Evolutionary conservation across 1,140 invertebrate species (phyloP), one percentile per base, ranked within the genome.

Genomic region (Penaeus vannamei): DNA sequence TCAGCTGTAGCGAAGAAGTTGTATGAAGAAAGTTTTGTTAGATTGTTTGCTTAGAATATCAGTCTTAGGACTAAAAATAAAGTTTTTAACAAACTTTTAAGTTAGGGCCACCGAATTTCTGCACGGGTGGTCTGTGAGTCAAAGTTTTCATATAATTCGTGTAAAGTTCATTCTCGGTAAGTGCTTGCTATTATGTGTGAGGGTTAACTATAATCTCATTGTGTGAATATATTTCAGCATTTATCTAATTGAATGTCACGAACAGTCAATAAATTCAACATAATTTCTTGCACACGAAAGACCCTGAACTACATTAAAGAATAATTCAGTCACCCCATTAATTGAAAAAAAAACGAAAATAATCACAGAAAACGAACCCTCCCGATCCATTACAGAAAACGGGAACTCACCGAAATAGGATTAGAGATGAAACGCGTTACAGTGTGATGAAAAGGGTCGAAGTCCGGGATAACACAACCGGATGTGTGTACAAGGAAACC

Each of bases 381-480:
- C n/a, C 23, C 23, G n/a, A 69, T 36, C 61, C n/a, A 83, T 23
- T 29, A 60, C 12, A 22, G 72, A 26, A n/a, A 32, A 23, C 19
- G 26, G 69, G n/a, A 72, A 59, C 84, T 81, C n/a, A 85, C 88
- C 36, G 42, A 59, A 12, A 66, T 72, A n/a, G 88, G 88, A 36
- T 81, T 85, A 64, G 76, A 81, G 62, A 90, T 94, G 88, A 95
- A 94, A 46, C 93, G 92, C 89, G 93, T 94, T n/a, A 96, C 95
- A 29, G 95, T 95, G 17, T 94, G 92, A 90, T 97, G 96, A 80
- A 95, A 95, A 0, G 96, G 95, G 91, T 96, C 95, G 83, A 98
- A 94, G 19, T 95, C 95, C 1, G 97, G 96, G 91, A 98, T 97
- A 8, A 95, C 95, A 92, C 97, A 98, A 32, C 96, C 96, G 3